These are phyloP conservation scores for Scaptomyza cyrtandrae DNA, from an alignment of 2,888 invertebrate species.

Conservation along the genomic window DNA sequence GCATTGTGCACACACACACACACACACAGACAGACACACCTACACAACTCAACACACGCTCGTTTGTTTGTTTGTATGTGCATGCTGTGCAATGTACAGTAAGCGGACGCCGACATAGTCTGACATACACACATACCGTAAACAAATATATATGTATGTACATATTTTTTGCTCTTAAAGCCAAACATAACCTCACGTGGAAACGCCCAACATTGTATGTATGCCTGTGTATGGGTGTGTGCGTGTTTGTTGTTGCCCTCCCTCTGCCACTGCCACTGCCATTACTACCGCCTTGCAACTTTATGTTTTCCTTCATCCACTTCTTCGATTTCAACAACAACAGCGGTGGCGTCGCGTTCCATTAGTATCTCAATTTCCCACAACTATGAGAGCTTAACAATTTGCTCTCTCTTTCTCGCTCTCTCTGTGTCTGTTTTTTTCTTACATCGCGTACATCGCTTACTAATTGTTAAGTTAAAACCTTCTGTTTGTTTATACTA, in stretches of 20 bases:
- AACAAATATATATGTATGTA: slow-evolving; percentile 12
- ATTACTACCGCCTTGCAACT: slow-evolving; percentile 57
- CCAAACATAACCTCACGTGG: slow-evolving; percentile 75
- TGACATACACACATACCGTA: slow-evolving; percentile 33
- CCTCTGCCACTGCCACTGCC: slow-evolving; percentile 25
- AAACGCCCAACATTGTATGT: slow-evolving; percentile 78
- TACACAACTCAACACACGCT: slow-evolving; percentile 23
- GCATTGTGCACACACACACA: slow-evolving; percentile 32
- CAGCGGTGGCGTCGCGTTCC: slow-evolving; percentile 20
- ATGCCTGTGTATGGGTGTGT: slow-evolving; percentile 20
- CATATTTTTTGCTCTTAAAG: slow-evolving; percentile 38
- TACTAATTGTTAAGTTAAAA: slow-evolving; percentile 62
- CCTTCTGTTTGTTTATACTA: slow-evolving; percentile 61
- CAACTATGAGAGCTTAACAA: slow-evolving; percentile 22
- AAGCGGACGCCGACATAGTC: slow-evolving; percentile 40
- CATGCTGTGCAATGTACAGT: slow-evolving; percentile 56
- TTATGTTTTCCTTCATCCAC: slow-evolving; percentile 64
- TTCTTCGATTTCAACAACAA: slow-evolving; percentile 52
- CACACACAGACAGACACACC: slow-evolving; percentile 44
- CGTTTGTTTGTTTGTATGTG: slow-evolving; percentile 28
- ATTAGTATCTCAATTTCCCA: slow-evolving; percentile 51
- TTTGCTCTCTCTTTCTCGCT: background rate
- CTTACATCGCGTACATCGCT: slow-evolving; percentile 18
- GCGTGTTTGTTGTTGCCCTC: slow-evolving; percentile 33
- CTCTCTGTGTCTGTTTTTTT: background rate